Percentiles rank a stretch among this genome's conserved stretches.
Conservation (phyloP, 2,797 vertebrate genomes). For the Pangasius mekongensis region DNA sequence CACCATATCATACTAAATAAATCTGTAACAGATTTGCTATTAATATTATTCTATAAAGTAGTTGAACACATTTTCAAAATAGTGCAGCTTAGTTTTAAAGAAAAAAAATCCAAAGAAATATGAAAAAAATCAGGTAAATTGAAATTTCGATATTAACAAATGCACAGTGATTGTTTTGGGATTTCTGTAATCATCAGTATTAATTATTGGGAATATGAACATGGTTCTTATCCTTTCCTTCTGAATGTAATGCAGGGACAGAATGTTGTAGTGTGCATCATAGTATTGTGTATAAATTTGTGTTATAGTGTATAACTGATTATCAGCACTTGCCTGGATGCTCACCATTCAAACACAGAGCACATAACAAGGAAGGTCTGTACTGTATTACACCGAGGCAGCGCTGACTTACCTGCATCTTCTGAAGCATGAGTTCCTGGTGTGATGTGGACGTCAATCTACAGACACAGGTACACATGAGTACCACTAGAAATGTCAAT, state of each 20-base stretch:
- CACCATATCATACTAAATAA: not conserved
- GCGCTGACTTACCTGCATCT: slow-evolving; percentile 83
- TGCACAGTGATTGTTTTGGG: not conserved
- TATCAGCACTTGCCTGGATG: not conserved
- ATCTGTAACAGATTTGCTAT: not conserved
- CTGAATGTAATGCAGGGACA: not conserved
- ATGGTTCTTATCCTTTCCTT: not conserved
- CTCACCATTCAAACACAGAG: not conserved
- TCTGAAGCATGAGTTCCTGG: slow-evolving; percentile 93
- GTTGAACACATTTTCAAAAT: not conserved
- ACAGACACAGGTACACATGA: slow-evolving; percentile 39
- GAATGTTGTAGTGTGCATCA: not conserved
- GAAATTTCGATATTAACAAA: not conserved
- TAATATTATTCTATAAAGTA: not conserved
- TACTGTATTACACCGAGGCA: not conserved
- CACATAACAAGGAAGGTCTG: not conserved
- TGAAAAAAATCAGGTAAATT: not conserved
- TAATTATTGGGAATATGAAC: not conserved
- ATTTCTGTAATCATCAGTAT: not conserved
- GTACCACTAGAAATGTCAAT: not conserved
- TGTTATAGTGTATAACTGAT: not conserved
- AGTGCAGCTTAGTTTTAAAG: not conserved
- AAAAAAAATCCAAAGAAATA: not conserved
- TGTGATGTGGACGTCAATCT: slow-evolving; percentile 95
- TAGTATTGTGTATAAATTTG: not conserved